Evolutionary conservation across 1,140 invertebrate genomes (phyloP), one percentile per base, ranked within the genome.

Genomic region (Bombus soroeensis): DNA sequence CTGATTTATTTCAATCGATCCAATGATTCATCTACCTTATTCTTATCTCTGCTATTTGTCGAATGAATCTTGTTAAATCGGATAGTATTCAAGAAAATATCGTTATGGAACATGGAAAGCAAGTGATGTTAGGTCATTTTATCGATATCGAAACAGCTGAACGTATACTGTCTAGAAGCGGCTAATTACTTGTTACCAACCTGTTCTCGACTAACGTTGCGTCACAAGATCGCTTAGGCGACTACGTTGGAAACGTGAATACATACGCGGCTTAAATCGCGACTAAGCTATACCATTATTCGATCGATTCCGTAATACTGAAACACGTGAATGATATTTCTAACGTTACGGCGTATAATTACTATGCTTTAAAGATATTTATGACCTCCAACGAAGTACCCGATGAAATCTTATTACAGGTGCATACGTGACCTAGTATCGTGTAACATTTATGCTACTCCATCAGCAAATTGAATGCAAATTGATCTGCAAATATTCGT

Each of bases 301-400:
- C 39, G 41, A 73, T 73, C 43, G 32, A 39, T 57, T 57, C 47
- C 25, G 74, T 37, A 57, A 76, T 76, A 57, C 9, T 25, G 32
- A 76, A 57, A 39, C 47, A 57, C 34, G 47, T 59, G 74, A 76
- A 76, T 76, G 74, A 59, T 76, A 76, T 76, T 75, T 37, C 47
- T 28, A 37, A 59, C 22, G 32, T n/a, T 57, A 57, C 12, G 34
- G 22, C 2, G 43, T 74, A 59, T 76, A 76, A 76, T 76, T 76
- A 76, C 25, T 15, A 28, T n/a, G 18, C 32, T 53, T 18, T 37
- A 12, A 6, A 57, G 43, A 53, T 76, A 59, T 76, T 57, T 59
- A 76, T 37, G 47, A 37, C 22, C 37, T 59, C 8, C 32, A 18
- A 9, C 43, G 41, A 43, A 15, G n/a, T 13, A 37, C 25, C 4